Evolutionary conservation across 2,113 vertebrate species (phyloP).

Genomic region (human (Homo sapiens)): DNA sequence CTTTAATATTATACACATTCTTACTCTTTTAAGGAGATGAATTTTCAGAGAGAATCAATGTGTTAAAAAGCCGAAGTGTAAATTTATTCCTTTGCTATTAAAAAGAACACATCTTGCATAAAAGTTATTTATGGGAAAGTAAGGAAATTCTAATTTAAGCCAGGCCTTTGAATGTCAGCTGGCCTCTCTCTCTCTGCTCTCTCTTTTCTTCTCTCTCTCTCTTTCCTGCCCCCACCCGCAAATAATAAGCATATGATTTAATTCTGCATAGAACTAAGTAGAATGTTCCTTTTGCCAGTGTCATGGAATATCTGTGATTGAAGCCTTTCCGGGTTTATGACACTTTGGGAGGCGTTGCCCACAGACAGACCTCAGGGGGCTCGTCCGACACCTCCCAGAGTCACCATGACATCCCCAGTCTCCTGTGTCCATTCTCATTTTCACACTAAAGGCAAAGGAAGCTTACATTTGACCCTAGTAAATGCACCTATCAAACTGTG

Average conservation of each 20-base stretch:
- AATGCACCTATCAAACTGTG: accelerated
- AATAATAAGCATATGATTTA: background rate
- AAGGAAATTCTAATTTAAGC: background rate
- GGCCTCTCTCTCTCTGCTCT: background rate
- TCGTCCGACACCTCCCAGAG: accelerated
- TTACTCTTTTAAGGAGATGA: background rate
- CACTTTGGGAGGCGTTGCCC: accelerated
- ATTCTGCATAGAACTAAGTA: background rate
- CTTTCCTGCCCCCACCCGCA: accelerated
- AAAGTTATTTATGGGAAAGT: background rate
- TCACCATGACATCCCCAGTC: accelerated
- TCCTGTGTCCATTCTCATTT: background rate
- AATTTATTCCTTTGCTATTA: background rate
- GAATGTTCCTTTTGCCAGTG: background rate
- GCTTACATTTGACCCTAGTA: accelerated
- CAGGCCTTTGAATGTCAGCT: background rate
- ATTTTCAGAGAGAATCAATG: background rate
- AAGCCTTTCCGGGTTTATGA: accelerated
- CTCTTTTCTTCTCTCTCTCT: too few relatives aligned
- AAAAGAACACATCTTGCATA: background rate
- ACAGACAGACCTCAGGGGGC: accelerated
- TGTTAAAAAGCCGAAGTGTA: background rate
- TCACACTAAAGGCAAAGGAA: background rate
- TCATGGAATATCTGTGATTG: accelerated
- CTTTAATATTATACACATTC: background rate